These are phyloP conservation scores for Melinopterus prodromus DNA, from an alignment of 2,888 invertebrate species.

Conservation along the genomic window DNA sequence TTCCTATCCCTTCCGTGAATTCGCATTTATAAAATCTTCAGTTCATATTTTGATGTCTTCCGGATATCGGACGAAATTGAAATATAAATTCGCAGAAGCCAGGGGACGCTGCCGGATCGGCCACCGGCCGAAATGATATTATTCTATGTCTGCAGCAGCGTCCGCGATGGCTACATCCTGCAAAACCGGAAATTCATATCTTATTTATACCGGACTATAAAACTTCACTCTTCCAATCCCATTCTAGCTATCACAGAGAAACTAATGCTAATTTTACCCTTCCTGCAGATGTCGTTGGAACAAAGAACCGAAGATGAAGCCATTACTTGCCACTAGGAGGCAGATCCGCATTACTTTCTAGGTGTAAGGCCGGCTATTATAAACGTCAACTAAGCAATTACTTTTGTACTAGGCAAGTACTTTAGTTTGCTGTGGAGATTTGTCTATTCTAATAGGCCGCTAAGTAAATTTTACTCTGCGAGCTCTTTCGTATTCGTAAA, in stretches of 20 bases:
- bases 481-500: too few relatives aligned
- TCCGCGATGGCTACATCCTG: background rate
- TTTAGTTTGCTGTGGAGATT: too few relatives aligned
- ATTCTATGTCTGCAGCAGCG: background rate
- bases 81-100: conserved; percentile 21
- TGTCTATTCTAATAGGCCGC: too few relatives aligned
- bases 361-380: too few relatives aligned
- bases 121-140: conserved; percentile 14
- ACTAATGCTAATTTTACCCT: background rate
- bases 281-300: background rate
- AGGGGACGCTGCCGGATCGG: background rate
- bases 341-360: too few relatives aligned
- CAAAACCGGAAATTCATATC: conserved; percentile 20
- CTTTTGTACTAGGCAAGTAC: too few relatives aligned
- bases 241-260: background rate
- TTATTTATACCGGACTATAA: conserved; percentile 14
- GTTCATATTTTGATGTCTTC: conserved; percentile 25
- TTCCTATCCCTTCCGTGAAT: conserved; percentile 11
- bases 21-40: conserved; percentile 25
- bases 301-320: background rate
- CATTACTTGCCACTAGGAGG: background rate
- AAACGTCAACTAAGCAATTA: background rate
- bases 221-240: background rate
- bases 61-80: conserved; percentile 25
- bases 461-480: too few relatives aligned